Percentiles rank a stretch among this genome's conserved stretches.
Evolutionary conservation across 2,888 invertebrate genomes (phyloP).

Genomic region (Plusia festucae): DNA sequence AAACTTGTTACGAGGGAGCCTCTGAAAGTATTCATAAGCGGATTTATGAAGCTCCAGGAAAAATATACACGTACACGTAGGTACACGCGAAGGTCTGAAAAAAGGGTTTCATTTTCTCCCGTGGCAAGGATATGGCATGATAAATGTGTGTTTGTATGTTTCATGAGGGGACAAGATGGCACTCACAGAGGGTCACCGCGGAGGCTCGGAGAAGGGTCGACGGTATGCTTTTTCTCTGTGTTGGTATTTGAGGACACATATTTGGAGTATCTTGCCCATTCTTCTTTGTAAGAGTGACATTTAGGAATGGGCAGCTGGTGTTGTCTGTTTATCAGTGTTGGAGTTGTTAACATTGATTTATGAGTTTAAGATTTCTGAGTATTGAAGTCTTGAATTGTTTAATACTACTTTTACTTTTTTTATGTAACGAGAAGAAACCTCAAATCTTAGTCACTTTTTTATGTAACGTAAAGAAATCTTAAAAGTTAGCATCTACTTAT

Average conservation of each 20-base stretch:
- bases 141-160: slow-evolving; percentile 50
- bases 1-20: slow-evolving; percentile 11
- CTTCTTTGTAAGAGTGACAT: slow-evolving; percentile 1
- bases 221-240: neutral
- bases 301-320: neutral
- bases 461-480: neutral
- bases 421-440: neutral
- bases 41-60: slow-evolving; percentile 43
- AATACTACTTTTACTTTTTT: too few species aligned
- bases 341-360: neutral
- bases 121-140: slow-evolving; percentile 26
- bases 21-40: slow-evolving; percentile 52
- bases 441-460: too few species aligned
- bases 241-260: slow-evolving; percentile 1
- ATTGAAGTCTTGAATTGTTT: neutral
- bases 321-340: neutral
- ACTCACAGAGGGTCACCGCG: slow-evolving; percentile 28
- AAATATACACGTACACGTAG: too few species aligned
- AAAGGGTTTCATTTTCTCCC: slow-evolving; percentile 46
- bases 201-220: slow-evolving; percentile 17
- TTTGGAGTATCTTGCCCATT: slow-evolving; percentile 1
- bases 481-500: neutral
- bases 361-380: neutral
- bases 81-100: slow-evolving; percentile 22
- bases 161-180: slow-evolving; percentile 30